A percentile compares a stretch with the other conserved stretches of the same genome.
phyloP scores from a whole-genome alignment of 2,888 invertebrate species.

The Steinernema hermaphroditum region DNA sequence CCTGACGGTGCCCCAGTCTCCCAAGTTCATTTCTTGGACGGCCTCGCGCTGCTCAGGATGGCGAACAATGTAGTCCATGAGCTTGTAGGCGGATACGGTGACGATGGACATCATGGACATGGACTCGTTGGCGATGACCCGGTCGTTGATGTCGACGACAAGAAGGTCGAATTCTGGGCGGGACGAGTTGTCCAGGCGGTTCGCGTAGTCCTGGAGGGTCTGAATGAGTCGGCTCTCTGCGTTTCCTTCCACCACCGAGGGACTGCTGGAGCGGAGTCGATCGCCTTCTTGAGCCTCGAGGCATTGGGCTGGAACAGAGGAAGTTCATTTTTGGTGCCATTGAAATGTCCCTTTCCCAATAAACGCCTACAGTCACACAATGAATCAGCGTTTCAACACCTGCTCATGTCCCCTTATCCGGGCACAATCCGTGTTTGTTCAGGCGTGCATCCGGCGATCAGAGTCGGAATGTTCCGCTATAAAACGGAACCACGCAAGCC shows the following conservation, averaged over 20 bases:
- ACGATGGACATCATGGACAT: constrained; percentile 8
- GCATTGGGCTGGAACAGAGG: background rate
- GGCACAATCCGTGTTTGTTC: no score
- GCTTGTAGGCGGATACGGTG: constrained; percentile 13
- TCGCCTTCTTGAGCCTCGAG: constrained; percentile 1
- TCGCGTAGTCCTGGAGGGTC: background rate
- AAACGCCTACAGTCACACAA: no score
- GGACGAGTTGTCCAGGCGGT: background rate
- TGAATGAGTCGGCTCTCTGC: background rate
- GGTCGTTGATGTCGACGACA: constrained; percentile 17
- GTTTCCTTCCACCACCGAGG: background rate
- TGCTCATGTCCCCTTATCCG: no score
- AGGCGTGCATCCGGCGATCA: no score
- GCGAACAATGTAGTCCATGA: background rate
- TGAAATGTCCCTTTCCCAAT: no score
- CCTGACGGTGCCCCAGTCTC: constrained; percentile 3
- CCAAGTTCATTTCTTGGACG: background rate
- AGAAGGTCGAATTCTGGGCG: constrained; percentile 13
- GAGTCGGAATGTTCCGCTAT: no score
- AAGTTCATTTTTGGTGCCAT: background rate
- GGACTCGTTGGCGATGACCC: constrained; percentile 14
- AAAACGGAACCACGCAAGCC: no score
- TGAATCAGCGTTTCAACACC: no score
- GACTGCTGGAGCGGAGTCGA: background rate
- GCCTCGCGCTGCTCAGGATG: background rate